Conservation (phyloP, 1,140 invertebrate species). For the Drosophila tsacasi region DNA sequence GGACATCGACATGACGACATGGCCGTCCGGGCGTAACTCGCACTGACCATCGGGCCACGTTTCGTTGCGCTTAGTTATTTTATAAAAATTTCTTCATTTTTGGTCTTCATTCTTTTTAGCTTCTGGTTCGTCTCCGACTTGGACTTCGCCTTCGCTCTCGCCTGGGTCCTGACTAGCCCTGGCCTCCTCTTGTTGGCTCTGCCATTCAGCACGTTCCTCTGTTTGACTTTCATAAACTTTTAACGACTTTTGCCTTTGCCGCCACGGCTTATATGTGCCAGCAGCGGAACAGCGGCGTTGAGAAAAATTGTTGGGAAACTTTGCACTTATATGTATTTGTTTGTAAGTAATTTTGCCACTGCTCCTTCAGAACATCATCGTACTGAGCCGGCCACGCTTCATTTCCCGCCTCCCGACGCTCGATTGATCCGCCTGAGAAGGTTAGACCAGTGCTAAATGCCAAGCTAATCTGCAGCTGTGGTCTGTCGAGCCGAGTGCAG, state of each 20-base stretch:
- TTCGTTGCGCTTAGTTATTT: conserved; percentile 82
- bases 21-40: conserved; percentile 22
- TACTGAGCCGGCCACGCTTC: conserved; percentile 43
- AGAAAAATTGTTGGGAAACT: conserved; percentile 68
- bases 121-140: conserved; percentile 26
- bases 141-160: background rate
- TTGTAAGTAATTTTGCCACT: conserved; percentile 67
- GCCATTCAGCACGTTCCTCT: conserved; percentile 65
- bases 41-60: conserved; percentile 72
- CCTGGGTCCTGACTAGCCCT: conserved; percentile 19
- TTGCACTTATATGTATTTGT: conserved; percentile 67
- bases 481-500: conserved; percentile 8
- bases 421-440: conserved; percentile 48
- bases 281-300: conserved; percentile 19
- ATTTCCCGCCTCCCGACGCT: conserved; percentile 44
- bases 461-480: conserved; percentile 19
- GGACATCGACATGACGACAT: conserved; percentile 40
- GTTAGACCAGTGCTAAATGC: conserved; percentile 20
- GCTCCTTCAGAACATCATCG: conserved; percentile 34
- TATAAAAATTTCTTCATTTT: conserved; percentile 53
- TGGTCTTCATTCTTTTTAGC: conserved; percentile 38
- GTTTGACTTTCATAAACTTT: conserved; percentile 85
- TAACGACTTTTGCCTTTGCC: conserved; percentile 83
- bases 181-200: conserved; percentile 28
- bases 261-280: conserved; percentile 74